Evolutionary conservation across 2,888 invertebrate genomes (phyloP), one percentile per base, ranked within the genome.

Genomic region (Punctoribates punctum): DNA sequence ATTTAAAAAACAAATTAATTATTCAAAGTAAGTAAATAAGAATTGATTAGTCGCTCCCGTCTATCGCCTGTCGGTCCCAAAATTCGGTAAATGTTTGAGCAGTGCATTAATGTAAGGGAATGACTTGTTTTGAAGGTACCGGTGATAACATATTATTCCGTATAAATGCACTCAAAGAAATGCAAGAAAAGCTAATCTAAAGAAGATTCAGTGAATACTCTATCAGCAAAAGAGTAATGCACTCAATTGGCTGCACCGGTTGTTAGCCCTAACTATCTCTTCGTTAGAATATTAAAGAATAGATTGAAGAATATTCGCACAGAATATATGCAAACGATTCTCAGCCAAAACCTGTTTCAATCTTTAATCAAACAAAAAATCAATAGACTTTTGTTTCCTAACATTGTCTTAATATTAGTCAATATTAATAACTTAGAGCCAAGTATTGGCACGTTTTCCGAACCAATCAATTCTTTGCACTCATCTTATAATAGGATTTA

Each of bases 121-220:
- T 38, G 42, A 42, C 42, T 67, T 67, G 20, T 67, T 65, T 67
- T 67, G 38, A 29, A 67, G 20, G 20, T 3, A 42, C 20, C 34
- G 67, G 29, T 67, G 67, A 38, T 67, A 42, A 67, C 42, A 67
- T 67, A 67, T 38, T n/a, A 67, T 67, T 67, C 15, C 29, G 38
- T 20, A 67, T 67, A 38, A 67, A 67, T 42, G 38, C 38, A 67
- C 29, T 38, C 23, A 67, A 67, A 42, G 67, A 15, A 67, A 42
- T 67, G 42, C 29, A 38, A 67, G 67, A 67, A 42, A 67, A 67
- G 67, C 29, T 67, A 67, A 67, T 67, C 67, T 42, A 67, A 67
- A 67, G 67, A 67, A 38, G 20, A 20, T 67, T 42, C 38, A 23
- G n/a, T 67, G 38, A 42, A 38, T 38, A 38, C 38, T 38, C 34